These are phyloP conservation scores for Decapterus maruadsi DNA, from an alignment of 2,797 vertebrate genomes.

Conservation along the genomic window DNA sequence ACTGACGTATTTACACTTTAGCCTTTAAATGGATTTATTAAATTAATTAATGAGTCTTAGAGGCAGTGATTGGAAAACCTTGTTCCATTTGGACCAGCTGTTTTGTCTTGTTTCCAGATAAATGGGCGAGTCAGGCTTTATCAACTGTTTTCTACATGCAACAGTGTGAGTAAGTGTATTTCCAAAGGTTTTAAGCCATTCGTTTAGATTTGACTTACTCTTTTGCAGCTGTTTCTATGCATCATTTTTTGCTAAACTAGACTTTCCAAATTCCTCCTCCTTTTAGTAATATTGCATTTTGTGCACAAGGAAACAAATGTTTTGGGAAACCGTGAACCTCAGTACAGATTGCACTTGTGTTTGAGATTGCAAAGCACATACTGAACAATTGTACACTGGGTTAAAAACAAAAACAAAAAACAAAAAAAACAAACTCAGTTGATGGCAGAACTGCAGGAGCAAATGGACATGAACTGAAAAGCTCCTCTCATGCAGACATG, in stretches of 20 bases:
- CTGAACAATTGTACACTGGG: constrained; percentile 30
- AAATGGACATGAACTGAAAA: constrained; percentile 21
- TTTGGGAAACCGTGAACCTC: constrained; percentile 56
- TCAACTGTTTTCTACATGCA: constrained; percentile 1
- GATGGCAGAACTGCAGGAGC: constrained; percentile 24
- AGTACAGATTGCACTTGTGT: constrained; percentile 51
- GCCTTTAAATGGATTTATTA: background rate
- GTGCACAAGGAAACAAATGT: constrained; percentile 37
- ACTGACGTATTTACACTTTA: background rate
- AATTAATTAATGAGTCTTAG: background rate
- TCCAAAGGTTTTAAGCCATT: background rate
- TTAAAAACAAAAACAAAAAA: background rate
- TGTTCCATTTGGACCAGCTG: constrained; percentile 12
- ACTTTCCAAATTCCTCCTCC: constrained; percentile 11
- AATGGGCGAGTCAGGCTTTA: background rate
- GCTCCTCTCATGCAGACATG: constrained; percentile 36
- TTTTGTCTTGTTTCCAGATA: constrained; percentile 19
- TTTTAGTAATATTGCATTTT: constrained; percentile 26
- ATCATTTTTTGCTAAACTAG: constrained; percentile 11
- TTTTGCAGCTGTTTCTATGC: background rate
- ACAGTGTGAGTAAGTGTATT: background rate
- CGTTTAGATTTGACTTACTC: background rate
- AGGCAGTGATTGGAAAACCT: background rate
- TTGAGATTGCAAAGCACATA: constrained; percentile 52
- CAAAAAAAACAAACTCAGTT: constrained; percentile 10